A percentile compares a stretch with the other conserved stretches of the same genome.
Conservation (phyloP, 2,797 vertebrate species). For the Geranospiza caerulescens region DNA sequence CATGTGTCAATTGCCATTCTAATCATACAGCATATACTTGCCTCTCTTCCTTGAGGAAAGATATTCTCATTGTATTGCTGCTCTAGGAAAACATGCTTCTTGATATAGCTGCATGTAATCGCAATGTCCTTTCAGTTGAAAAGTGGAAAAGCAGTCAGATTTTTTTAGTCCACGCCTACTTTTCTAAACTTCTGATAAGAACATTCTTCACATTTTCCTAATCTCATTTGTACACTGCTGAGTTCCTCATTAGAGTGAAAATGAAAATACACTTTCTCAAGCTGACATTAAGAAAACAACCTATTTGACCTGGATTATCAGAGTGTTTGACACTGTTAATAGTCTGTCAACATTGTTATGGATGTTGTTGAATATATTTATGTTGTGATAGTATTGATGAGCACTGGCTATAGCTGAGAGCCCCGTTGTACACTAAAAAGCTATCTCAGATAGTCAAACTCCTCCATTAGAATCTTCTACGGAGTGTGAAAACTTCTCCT, state of each 20-base stretch:
- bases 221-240: not conserved
- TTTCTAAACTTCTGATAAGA: not conserved
- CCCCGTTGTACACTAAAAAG: not conserved
- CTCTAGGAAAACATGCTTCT: not conserved
- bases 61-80: not conserved
- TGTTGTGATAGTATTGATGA: not conserved
- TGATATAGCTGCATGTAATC: not conserved
- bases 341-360: not conserved
- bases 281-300: not conserved
- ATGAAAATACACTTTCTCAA: not conserved
- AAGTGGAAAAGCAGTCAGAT: not conserved
- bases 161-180: not conserved
- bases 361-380: not conserved
- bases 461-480: not conserved
- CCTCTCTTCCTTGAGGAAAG: not conserved
- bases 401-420: not conserved
- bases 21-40: not conserved
- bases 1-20: not conserved
- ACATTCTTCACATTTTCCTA: not conserved
- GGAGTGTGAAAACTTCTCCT: not conserved
- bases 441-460: not conserved
- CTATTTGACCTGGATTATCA: not conserved
- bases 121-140: not conserved
- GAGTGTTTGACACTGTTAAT: not conserved
- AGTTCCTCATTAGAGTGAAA: not conserved